Evolutionary conservation across 2,888 invertebrate genomes (phyloP), one percentile per base, ranked within the genome.

Genomic region (Hecatera dysodea): DNA sequence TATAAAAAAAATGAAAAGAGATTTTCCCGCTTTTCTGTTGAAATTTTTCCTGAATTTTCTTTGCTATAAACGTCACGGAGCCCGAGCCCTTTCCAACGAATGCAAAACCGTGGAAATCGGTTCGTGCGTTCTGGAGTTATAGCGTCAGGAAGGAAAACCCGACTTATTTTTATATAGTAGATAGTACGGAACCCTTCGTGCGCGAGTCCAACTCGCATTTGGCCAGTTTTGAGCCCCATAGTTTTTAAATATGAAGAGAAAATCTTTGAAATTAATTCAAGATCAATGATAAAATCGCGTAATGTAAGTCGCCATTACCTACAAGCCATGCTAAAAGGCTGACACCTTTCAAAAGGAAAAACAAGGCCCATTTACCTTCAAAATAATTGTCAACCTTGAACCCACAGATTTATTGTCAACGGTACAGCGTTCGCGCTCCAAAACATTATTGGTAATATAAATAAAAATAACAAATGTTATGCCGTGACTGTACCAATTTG

Each of bases 401-500:
- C 68, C 56, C 55, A 76, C 53, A 76, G 78, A 82, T 84, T 80
- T 86, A 86, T 84, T 75, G 75, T 78, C 66, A 79, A 75, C 50
- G 29, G 69, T 67, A 73, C 66, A 56, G 61, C 53, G 46, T 78
- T 81, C 56, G 77, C 78, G 82, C 80, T 84, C 78, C 64, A 66
- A 72, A 78, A 84, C 82, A 84, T 82, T 82, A 84, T 85, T 83
- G 81, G 80, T 72, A 84, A 84, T 80, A 86, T 85, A 85, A 84
- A 85, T 86, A 85, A 85, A 85, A 85, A 86, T 86, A 85, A 85
- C 86, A 82, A 85, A 85, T 84, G 84, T 77, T 81, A 84, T 85
- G 80, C 62, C 84, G 84, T 85, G 86, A 86, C 84, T 82, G 73
- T 77, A 81, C 78, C 84, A 86, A 86, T 85, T 85, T 86, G 86